Evolutionary conservation across 2,888 invertebrate genomes (phyloP).

Genomic region (Arge pagana): DNA sequence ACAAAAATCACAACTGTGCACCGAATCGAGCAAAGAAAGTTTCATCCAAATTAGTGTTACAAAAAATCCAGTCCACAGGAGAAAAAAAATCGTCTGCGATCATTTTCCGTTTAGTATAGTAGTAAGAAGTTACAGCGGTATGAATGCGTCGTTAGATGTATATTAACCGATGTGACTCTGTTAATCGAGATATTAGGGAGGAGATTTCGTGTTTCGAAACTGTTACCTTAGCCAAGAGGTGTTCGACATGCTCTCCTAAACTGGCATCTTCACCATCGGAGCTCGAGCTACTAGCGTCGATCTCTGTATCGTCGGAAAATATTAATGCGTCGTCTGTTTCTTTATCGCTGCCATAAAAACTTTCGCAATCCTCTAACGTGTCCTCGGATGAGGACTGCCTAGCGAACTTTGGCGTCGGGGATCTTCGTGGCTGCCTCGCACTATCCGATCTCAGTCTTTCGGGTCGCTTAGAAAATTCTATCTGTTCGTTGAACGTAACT

Average conservation of each 20-base stretch:
- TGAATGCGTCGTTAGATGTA: slow-evolving; percentile 23
- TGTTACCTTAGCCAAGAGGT: slow-evolving; percentile 52
- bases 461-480: slow-evolving; percentile 43
- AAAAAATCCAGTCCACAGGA: no score
- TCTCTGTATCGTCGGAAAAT: slow-evolving; percentile 67
- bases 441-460: slow-evolving; percentile 41
- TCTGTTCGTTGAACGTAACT: slow-evolving; percentile 49
- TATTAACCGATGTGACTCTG: slow-evolving; percentile 7
- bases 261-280: slow-evolving; percentile 53
- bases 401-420: slow-evolving; percentile 30
- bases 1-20: no score
- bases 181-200: not conserved
- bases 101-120: no score
- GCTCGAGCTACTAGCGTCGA: slow-evolving; percentile 56
- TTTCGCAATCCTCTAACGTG: slow-evolving; percentile 60
- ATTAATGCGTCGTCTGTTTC: slow-evolving; percentile 66
- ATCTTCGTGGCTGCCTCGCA: slow-evolving; percentile 20
- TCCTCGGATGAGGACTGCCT: slow-evolving; percentile 38
- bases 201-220: slow-evolving; percentile 8
- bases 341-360: slow-evolving; percentile 67
- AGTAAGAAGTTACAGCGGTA: slow-evolving; percentile 17
- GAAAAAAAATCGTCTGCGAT: no score
- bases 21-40: no score
- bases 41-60: no score
- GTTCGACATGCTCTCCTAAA: slow-evolving; percentile 47